Percentiles rank a stretch among this genome's conserved stretches.
phyloP scores from a whole-genome alignment of 1,140 invertebrate species.

The Rhagoletis pomonella region DNA sequence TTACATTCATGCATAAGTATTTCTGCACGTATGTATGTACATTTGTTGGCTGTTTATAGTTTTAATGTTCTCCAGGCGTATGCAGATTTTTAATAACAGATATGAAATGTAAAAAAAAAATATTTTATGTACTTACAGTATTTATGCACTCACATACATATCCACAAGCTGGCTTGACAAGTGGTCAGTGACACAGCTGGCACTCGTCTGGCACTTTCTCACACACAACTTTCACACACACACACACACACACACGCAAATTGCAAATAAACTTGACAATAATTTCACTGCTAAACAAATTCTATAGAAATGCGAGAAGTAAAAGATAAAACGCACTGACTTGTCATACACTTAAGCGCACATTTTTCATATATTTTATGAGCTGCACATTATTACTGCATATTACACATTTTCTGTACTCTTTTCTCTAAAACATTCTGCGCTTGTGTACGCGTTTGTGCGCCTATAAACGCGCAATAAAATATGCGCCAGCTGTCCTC shows the following conservation, averaged over 20 bases:
- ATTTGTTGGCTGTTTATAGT: too few species aligned
- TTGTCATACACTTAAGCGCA: neutral
- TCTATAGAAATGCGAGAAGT: slow-evolving; percentile 33
- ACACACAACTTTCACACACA: neutral
- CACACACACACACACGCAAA: neutral
- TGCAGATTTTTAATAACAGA: too few species aligned
- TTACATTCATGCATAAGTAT: too few species aligned
- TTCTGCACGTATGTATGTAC: too few species aligned
- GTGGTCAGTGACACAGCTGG: neutral
- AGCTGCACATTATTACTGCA: slow-evolving; percentile 41
- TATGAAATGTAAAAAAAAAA: too few species aligned
- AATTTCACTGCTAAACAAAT: slow-evolving; percentile 38
- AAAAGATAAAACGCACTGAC: neutral
- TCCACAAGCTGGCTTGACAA: neutral
- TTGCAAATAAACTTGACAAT: slow-evolving; percentile 23
- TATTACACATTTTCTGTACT: neutral
- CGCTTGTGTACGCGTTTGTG: slow-evolving; percentile 13
- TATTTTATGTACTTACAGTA: too few species aligned
- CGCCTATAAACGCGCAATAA: slow-evolving; percentile 32
- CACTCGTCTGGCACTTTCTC: neutral
- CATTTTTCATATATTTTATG: slow-evolving; percentile 14
- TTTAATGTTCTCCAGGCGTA: too few species aligned
- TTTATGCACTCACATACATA: too few species aligned
- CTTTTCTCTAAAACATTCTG: neutral
- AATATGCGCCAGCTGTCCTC: slow-evolving; percentile 48